Conservation (phyloP, 2,888 invertebrate genomes). For the Protodeltote pygarga region DNA sequence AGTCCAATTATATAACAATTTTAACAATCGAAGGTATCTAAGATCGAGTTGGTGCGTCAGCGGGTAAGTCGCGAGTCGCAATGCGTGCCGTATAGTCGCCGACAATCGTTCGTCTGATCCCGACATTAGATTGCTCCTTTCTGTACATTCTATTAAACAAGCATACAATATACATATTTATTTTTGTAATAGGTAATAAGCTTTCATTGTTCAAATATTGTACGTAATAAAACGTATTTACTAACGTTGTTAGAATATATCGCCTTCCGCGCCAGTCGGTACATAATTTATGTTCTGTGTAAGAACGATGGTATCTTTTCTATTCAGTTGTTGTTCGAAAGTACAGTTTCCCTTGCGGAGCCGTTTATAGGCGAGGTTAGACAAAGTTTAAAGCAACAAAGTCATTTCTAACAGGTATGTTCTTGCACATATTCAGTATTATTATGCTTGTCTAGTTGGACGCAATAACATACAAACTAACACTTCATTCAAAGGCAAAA, state of each 20-base stretch:
- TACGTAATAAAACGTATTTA: constrained; percentile 36
- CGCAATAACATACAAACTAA: no score
- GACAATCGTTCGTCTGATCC: constrained; percentile 50
- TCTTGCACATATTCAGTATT: no score
- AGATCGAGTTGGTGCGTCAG: constrained; percentile 34
- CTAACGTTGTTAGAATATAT: constrained; percentile 36
- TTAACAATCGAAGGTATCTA: constrained; percentile 46
- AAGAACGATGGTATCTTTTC: constrained; percentile 37
- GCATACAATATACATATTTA: constrained; percentile 47
- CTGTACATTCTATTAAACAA: constrained; percentile 44
- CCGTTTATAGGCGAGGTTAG: no score
- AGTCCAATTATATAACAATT: constrained; percentile 38
- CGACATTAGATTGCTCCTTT: constrained; percentile 46
- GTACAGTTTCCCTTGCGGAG: constrained; percentile 19
- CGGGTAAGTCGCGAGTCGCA: constrained; percentile 41
- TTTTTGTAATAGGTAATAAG: constrained; percentile 34
- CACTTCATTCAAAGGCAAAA: no score
- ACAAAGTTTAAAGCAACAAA: no score
- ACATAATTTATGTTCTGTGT: constrained; percentile 38
- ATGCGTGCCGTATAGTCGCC: constrained; percentile 57
- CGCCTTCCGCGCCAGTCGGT: constrained; percentile 25
- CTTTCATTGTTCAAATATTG: constrained; percentile 38
- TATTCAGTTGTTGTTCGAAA: constrained; percentile 31
- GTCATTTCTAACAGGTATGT: no score
- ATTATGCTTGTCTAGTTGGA: no score